These are phyloP conservation scores for Cydia amplana DNA, from an alignment of 1,140 invertebrate genomes.

Conservation along the genomic window DNA sequence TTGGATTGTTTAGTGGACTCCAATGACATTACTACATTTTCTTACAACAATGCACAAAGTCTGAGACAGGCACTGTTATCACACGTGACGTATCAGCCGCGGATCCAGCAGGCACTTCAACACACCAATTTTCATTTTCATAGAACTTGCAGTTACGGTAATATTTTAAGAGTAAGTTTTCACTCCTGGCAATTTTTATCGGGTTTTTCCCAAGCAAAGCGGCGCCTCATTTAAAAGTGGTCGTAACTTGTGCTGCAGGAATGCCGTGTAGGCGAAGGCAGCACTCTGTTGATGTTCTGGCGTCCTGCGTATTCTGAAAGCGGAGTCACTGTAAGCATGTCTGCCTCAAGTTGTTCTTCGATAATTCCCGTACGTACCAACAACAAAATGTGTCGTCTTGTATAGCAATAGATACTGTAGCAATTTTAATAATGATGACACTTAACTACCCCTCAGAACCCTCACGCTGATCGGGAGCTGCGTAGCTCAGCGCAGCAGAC, in stretches of 20 bases:
- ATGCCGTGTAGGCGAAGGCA: constrained; percentile 60
- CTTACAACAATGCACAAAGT: constrained; percentile 57
- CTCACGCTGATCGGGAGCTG: constrained; percentile 50
- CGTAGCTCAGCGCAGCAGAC: constrained; percentile 66
- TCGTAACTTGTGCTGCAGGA: constrained; percentile 46
- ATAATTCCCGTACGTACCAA: constrained; percentile 52
- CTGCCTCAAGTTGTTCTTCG: constrained; percentile 64
- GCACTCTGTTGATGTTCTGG: constrained; percentile 68
- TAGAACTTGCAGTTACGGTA: constrained; percentile 58
- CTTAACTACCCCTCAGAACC: background rate
- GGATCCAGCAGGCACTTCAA: constrained; percentile 61
- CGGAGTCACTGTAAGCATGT: constrained; percentile 65
- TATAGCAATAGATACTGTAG: background rate
- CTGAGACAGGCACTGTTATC: constrained; percentile 56
- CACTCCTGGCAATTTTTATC: constrained; percentile 20
- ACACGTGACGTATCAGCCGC: constrained; percentile 53
- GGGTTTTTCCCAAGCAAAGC: background rate
- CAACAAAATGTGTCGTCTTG: background rate
- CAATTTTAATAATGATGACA: too few relatives aligned
- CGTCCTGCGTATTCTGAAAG: constrained; percentile 59
- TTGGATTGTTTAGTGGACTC: constrained; percentile 57
- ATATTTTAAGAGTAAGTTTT: constrained; percentile 53
- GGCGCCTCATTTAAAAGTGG: constrained; percentile 1
- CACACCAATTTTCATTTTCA: constrained; percentile 65
- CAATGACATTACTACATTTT: constrained; percentile 50